A percentile compares a stretch with the other conserved stretches of the same genome.
phyloP scores from a whole-genome alignment of 2,888 invertebrate genomes.

The Ochlodes sylvanus region DNA sequence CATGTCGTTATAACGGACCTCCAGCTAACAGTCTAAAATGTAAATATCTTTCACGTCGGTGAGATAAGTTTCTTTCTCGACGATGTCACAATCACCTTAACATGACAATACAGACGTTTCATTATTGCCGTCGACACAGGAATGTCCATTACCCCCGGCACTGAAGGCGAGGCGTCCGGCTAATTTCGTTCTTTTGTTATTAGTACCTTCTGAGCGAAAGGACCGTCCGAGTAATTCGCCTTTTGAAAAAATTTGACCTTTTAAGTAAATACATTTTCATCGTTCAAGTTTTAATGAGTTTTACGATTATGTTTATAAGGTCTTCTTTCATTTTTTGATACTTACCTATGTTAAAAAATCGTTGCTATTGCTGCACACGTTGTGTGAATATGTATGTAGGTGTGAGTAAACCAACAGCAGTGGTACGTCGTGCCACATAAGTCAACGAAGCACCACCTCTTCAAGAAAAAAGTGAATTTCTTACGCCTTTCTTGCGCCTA shows the following conservation, averaged over 20 bases:
- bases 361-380: too few species aligned
- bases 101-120: conserved; percentile 24
- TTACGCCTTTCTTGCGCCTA: too few species aligned
- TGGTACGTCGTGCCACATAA: too few species aligned
- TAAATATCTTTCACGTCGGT: background rate
- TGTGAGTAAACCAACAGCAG: too few species aligned
- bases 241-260: conserved; percentile 20
- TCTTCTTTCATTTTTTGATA: too few species aligned
- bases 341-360: too few species aligned
- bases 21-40: too few species aligned
- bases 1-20: too few species aligned
- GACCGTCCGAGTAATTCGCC: background rate
- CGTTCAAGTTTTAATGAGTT: conserved; percentile 10
- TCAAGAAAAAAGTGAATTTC: too few species aligned
- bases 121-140: conserved; percentile 33
- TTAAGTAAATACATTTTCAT: conserved; percentile 20
- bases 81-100: background rate
- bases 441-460: too few species aligned
- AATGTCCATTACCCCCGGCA: conserved; percentile 21
- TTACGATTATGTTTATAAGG: background rate
- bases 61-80: background rate
- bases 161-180: conserved; percentile 9
- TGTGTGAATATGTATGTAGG: too few species aligned
- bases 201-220: conserved; percentile 2
- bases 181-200: conserved; percentile 31